phyloP scores from a whole-genome alignment of 2,113 vertebrate genomes.

The Galeopterus variegatus region DNA sequence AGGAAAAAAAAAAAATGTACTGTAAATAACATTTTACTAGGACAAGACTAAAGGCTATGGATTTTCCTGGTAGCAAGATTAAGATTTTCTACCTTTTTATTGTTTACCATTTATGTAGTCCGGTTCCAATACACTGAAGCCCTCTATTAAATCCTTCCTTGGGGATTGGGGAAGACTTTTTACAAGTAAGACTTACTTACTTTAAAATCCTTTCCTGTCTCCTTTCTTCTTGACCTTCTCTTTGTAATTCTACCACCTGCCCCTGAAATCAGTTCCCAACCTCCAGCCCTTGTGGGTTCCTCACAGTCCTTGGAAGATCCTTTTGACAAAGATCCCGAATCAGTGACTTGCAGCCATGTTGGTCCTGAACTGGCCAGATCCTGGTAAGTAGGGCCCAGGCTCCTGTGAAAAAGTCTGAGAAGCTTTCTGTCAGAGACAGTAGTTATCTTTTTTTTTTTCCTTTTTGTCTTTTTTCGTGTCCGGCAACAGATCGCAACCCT shows the following conservation, averaged over 20 bases:
- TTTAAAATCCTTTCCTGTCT: conserved; percentile 35
- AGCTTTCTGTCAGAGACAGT: neutral
- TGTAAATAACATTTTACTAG: neutral
- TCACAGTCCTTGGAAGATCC: conserved; percentile 6
- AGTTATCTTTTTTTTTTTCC: too few relatives aligned
- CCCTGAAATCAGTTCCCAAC: conserved; percentile 65
- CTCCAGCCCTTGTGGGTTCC: conserved; percentile 23
- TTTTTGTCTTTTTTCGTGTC: too few relatives aligned
- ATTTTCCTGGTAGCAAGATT: conserved; percentile 12
- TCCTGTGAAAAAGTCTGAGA: neutral
- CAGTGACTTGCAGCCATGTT: neutral
- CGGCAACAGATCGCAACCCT: too few relatives aligned
- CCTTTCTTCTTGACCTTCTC: conserved; percentile 44
- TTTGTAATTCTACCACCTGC: conserved; percentile 46
- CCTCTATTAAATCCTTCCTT: conserved; percentile 23
- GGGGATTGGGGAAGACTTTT: neutral
- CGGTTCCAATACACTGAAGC: neutral
- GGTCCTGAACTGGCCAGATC: conserved; percentile 32
- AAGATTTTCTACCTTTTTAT: conserved; percentile 42
- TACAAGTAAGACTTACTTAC: conserved; percentile 2
- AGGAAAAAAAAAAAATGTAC: conserved; percentile 49
- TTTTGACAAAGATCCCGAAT: conserved; percentile 34
- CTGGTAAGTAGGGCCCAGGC: neutral
- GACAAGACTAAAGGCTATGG: neutral
- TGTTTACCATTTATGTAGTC: conserved; percentile 41